Base-by-base conservation (phyloP, 2,113 vertebrate species). In the Cololabis saira region DNA sequence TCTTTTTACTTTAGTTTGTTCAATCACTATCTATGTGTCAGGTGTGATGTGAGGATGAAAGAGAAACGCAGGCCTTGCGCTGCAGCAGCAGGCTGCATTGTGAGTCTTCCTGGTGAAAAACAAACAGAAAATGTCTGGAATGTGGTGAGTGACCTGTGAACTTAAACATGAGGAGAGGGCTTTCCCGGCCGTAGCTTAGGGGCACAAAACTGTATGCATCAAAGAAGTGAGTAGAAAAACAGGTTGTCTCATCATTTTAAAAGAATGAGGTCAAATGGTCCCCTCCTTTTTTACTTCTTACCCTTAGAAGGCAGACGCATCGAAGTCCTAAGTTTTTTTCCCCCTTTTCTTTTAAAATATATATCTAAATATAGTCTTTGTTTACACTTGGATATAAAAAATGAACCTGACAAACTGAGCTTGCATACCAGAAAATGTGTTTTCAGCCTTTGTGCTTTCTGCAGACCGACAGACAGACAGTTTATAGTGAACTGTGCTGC, bases 101-200 rank as follows among this genome's bases (percentile, higher is more conserved):
- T 61, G 80, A 82, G 61, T 17, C 61, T 66, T 86, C 47, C 80
- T 71, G 63, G 68, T 88, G 74, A 83, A 84, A 87, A 90, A 88
- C 76, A 83, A 56, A 68, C 43, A 67, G 83, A 86, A 89, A 84
- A 89, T 89, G 81, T 81, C 66, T 75, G 88, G 88, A 89, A 92
- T 92, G 88, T 73, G 76, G 76, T 51, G 45, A 1, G 10, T 70
- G 78, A 88, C 81, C 74, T 85, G 66, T 85, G 80, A 76, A 80
- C 86, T 77, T 77, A 58, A 84, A 60, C 69, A 24, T 61, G 82
- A 87, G 76, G 64, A 83, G 66, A 85, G 67, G 68, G 55, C 44
- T 67, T 83, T 72, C 64, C 62, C 52, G 18, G 15, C 63, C 19
- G 4, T 62, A 72, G 79, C 87, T 83, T 69, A 74, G 80, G 79